Evolutionary conservation across 1,140 invertebrate species (phyloP).

Genomic region (Nasonia vitripennis): DNA sequence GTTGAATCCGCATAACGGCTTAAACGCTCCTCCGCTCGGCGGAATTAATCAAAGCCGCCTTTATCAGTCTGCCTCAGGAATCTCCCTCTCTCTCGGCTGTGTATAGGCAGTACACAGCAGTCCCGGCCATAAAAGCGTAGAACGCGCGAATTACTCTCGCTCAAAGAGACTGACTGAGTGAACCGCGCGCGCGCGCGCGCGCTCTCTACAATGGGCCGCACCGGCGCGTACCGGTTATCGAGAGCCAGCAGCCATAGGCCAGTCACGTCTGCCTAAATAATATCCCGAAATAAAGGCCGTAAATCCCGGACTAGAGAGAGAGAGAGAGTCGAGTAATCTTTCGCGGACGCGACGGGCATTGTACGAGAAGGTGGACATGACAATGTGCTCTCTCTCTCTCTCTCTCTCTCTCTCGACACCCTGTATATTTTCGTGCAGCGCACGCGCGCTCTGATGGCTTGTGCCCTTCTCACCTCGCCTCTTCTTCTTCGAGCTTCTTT

Average conservation of each 20-base stretch:
- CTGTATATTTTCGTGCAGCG: background rate
- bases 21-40: background rate
- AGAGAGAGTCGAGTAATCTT: constrained; percentile 41
- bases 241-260: background rate
- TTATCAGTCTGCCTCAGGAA: background rate
- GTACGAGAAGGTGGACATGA: background rate
- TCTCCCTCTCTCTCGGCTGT: background rate
- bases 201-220: background rate
- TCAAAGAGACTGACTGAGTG: constrained; percentile 9
- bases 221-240: constrained; percentile 18
- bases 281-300: constrained; percentile 47
- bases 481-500: background rate
- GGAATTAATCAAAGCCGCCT: background rate
- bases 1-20: too few relatives aligned
- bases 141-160: constrained; percentile 29
- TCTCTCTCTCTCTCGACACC: background rate
- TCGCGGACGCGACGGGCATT: constrained; percentile 34
- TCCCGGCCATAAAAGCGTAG: background rate
- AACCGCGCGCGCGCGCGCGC: background rate
- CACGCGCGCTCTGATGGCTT: background rate
- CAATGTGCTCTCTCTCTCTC: background rate
- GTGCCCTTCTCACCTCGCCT: background rate
- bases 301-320: constrained; percentile 24
- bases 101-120: background rate
- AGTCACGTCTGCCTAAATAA: constrained; percentile 48